These are phyloP conservation scores for Falco punctatus DNA, from an alignment of 2,113 vertebrate genomes.

Conservation along the genomic window DNA sequence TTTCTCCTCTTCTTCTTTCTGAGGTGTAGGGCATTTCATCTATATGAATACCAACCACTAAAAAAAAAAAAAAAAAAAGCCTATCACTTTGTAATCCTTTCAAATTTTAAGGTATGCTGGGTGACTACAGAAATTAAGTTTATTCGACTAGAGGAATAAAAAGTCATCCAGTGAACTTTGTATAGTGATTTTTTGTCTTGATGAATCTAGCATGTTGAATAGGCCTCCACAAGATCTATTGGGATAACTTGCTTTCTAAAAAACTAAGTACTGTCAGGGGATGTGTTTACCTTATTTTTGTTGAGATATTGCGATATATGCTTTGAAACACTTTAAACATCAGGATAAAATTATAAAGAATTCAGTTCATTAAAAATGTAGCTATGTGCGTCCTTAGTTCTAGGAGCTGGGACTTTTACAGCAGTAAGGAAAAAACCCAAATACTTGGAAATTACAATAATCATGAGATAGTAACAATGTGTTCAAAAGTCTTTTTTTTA, in stretches of 20 bases:
- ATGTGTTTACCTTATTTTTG: not conserved
- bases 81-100: not conserved
- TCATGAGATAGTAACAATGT: not conserved
- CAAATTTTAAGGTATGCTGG: not conserved
- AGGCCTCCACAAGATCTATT: not conserved
- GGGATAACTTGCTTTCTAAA: not conserved
- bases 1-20: not conserved
- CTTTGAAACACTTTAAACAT: not conserved
- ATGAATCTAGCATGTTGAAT: not conserved
- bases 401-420: not conserved
- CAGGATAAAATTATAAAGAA: not conserved
- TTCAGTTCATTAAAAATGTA: not conserved
- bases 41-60: not conserved
- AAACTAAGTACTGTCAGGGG: not conserved
- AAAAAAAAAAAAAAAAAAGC: not conserved
- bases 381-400: not conserved
- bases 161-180: not conserved
- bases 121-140: rapidly evolving
- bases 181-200: not conserved
- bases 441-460: not conserved
- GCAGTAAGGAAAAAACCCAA: not conserved
- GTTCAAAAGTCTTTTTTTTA: not conserved
- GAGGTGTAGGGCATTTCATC: not conserved
- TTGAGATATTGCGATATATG: not conserved
- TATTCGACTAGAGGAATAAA: not conserved